Evolutionary conservation across 2,888 invertebrate genomes (phyloP), one percentile per base, ranked within the genome.

Genomic region (Acanthococcus lagerstroemiae): DNA sequence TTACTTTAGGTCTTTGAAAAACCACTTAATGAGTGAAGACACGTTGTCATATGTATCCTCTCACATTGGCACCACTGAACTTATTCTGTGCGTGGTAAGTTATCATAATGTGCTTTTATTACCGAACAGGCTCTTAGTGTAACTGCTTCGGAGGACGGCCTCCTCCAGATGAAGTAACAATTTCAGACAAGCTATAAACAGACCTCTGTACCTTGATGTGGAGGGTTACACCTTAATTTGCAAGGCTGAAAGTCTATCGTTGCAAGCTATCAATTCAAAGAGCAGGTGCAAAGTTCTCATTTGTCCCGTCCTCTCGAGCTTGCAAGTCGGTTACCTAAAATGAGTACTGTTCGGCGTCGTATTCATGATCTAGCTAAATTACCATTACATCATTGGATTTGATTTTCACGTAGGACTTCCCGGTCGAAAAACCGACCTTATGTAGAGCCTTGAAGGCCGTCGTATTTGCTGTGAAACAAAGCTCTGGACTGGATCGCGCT

Each of bases 21-120:
- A 83, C 17, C 82, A 86, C 74, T 79, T 95, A 65, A 79, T 83
- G 48, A 82, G 83, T 48, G 82, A 83, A 66, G 79, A 82, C 37
- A 80, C 82, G n/a, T 75, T 95, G 9, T 82, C 88, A 0, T 77
- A 86, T 74, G 80, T 94, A 60, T 86, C 88, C 0, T 76, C 74
- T 3, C 81, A 89, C 72, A 80, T 96, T 67, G 95, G 95, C 46
- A 81, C 88, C 25, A 86, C 82, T 72, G 94, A 95, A 73, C 80
- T 95, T 17, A 84, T 94, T 71, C 79, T 90, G 67, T 82, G 84
- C 71, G 78, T 80, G 58, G 93, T 93, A 80, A 83, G 83, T 79
- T 70, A 75, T n/a, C n/a, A n/a, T n/a, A n/a, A n/a, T n/a, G n/a
- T n/a, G n/a, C n/a, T n/a, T n/a, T n/a, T n/a, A n/a, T n/a, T n/a